Base-by-base conservation (phyloP, 1,140 invertebrate genomes). In the Solenopsis fugax region DNA sequence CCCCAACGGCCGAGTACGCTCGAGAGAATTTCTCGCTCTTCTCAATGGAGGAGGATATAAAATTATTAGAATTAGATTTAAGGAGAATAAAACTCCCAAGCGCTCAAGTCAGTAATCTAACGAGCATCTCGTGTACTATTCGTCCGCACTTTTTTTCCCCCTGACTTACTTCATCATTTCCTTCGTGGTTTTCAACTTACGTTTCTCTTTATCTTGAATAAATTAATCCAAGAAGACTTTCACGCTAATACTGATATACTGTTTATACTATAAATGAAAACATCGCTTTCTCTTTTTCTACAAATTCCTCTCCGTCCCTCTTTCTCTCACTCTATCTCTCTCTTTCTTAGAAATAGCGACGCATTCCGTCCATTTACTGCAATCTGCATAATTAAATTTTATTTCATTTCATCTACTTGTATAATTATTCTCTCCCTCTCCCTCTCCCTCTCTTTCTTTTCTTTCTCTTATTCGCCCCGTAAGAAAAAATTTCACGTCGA, bases 311-410 rank as follows among this genome's bases (percentile, higher is more conserved):
- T 21, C 18, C 21, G 18, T 24, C 16, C 37, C 62, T 37, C 16
- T n/a, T 6, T 4, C 62, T 9, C 29, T 58, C 62, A 52, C 12
- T 54, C 10, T 73, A 41, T 37, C 54, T 45, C 69, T 67, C 60
- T 69, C 2, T 48, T 24, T 50, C 41, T 48, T 48, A 69, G 34
- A 41, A 82, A 45, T 37, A 72, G 48, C 65, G 34, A 72, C 37
- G 78, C 52, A 82, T 54, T 87, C 58, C 52, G 67, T 48, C 72
- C 72, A 81, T 87, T 88, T 87, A 87, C 72, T 82, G 52, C 75
- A 87, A 81, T 88, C 76, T 87, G 73, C 58, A 81, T 88, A 73
- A 86, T 64, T 72, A 69, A 54, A 62, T 84, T 58, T 87, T 76
- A 67, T 76, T 65, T 86, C 72, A 69, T 81, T 86, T 76, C 54